phyloP scores from a whole-genome alignment of 2,888 invertebrate species.

The Apamea crenata region DNA sequence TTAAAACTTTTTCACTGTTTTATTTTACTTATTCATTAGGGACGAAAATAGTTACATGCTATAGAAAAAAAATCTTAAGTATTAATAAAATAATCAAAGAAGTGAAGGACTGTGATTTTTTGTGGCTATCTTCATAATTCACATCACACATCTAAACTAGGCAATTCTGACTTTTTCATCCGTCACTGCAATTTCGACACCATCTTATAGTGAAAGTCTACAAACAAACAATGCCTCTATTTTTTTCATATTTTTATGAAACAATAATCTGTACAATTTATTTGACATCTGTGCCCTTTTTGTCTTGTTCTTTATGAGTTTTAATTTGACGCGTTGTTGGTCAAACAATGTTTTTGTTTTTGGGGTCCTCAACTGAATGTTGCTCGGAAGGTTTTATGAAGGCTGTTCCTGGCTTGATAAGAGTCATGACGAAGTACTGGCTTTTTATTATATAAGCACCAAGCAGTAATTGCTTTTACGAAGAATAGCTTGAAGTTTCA shows the following conservation, averaged over 20 bases:
- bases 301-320: constrained; percentile 47
- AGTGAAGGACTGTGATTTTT: too few species aligned
- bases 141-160: neutral
- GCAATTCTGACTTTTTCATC: neutral
- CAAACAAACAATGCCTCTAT: neutral
- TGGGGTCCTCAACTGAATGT: constrained; percentile 18
- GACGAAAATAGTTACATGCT: too few species aligned
- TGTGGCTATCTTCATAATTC: neutral
- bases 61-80: too few species aligned
- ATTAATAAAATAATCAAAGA: too few species aligned
- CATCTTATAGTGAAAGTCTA: neutral
- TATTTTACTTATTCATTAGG: too few species aligned
- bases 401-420: constrained; percentile 50
- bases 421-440: constrained; percentile 15
- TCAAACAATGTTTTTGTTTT: constrained; percentile 38
- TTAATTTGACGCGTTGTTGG: constrained; percentile 65
- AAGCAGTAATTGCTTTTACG: constrained; percentile 21
- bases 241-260: constrained; percentile 26
- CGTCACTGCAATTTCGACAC: neutral
- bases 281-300: constrained; percentile 46
- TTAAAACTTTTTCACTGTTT: neutral
- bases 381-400: constrained; percentile 52
- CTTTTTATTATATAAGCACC: constrained; percentile 18
- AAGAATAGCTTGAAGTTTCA: neutral
- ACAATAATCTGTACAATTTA: constrained; percentile 50